Evolutionary conservation across 2,888 invertebrate genomes (phyloP).

Genomic region (Endomychus coccineus): DNA sequence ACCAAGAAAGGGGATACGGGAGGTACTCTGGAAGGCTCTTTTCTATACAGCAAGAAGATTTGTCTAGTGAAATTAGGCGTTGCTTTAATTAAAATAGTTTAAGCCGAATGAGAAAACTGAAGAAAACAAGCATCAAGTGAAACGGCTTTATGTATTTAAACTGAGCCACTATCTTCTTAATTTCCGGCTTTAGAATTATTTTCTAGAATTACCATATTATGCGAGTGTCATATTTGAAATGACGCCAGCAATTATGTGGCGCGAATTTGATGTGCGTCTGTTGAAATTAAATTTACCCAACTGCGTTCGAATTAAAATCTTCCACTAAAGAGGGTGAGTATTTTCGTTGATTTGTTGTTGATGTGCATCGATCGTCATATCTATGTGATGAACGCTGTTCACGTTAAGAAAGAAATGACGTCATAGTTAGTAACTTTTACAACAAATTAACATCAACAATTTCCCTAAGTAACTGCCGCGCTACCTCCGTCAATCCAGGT

Average conservation of each 20-base stretch:
- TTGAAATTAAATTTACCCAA: constrained; percentile 29
- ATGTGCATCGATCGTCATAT: too few relatives aligned
- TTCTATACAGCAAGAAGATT: constrained; percentile 37
- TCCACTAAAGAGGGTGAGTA: constrained; percentile 13
- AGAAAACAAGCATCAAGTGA: constrained; percentile 36
- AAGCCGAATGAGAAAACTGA: constrained; percentile 40
- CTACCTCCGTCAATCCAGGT: too few relatives aligned
- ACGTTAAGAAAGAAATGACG: too few relatives aligned
- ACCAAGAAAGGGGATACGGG: too few relatives aligned
- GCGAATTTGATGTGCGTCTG: constrained; percentile 26
- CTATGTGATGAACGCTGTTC: too few relatives aligned
- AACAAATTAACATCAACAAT: too few relatives aligned
- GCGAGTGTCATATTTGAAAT: constrained; percentile 29
- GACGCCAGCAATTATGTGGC: constrained; percentile 30
- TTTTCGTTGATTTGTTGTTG: constrained; percentile 15
- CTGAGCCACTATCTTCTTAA: constrained; percentile 37
- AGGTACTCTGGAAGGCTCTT: too few relatives aligned
- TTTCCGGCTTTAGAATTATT: constrained; percentile 38
- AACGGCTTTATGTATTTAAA: constrained; percentile 33
- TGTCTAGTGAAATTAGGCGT: constrained; percentile 45
- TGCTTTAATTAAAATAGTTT: constrained; percentile 46
- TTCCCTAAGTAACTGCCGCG: too few relatives aligned
- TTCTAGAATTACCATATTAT: constrained; percentile 35
- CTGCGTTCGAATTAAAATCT: constrained; percentile 28
- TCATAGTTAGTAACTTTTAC: too few relatives aligned